A percentile compares a stretch with the other conserved stretches of the same genome.
Conservation (phyloP, 2,797 vertebrate genomes). For the Channallabes apus region DNA sequence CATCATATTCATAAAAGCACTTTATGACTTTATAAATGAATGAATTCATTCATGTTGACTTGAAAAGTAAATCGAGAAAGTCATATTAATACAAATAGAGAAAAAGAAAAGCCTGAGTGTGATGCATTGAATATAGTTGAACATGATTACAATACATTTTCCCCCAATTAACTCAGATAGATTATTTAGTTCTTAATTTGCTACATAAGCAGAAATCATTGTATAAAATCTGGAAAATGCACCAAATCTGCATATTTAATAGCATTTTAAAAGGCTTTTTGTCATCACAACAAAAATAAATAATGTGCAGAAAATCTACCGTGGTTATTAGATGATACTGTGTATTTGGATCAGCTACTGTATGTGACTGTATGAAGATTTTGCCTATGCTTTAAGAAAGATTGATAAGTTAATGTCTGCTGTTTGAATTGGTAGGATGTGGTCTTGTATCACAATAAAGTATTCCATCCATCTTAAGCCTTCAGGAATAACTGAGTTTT, state of each 20-base stretch:
- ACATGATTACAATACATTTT: background rate
- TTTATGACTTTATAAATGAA: too few species aligned
- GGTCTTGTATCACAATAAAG: background rate
- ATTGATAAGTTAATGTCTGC: background rate
- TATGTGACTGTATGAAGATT: background rate
- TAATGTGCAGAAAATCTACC: background rate
- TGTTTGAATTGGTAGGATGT: background rate
- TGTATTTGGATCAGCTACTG: background rate
- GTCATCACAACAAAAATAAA: background rate
- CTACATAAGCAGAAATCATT: background rate
- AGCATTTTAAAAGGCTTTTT: conserved; percentile 4
- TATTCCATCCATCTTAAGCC: background rate
- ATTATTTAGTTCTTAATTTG: background rate
- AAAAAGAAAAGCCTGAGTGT: background rate
- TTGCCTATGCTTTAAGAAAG: background rate
- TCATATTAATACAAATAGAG: background rate
- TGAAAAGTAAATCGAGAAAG: background rate
- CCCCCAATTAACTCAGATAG: background rate
- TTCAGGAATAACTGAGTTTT: background rate
- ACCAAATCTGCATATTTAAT: background rate
- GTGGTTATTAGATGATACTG: background rate
- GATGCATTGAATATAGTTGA: background rate
- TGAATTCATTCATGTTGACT: background rate
- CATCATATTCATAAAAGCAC: too few species aligned
- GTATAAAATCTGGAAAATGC: background rate